Evolutionary conservation across 2,797 vertebrate genomes (phyloP).

Genomic region (Loriculus beryllinus): DNA sequence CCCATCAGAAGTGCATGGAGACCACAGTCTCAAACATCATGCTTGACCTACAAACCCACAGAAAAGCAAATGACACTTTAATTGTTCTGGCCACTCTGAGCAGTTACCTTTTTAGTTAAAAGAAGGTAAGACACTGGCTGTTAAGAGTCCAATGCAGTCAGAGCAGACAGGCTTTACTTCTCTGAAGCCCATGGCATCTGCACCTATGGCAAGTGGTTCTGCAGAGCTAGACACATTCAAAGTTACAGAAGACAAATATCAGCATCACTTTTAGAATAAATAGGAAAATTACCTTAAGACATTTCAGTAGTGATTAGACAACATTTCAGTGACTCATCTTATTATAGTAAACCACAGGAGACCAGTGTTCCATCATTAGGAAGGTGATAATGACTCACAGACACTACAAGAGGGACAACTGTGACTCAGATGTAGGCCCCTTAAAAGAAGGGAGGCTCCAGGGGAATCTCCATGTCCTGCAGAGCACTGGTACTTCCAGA

Average conservation of each 20-base stretch:
- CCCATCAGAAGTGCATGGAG: not conserved
- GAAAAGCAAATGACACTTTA: not conserved
- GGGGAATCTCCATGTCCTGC: not conserved
- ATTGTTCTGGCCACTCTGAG: not conserved
- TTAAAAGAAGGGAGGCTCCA: not conserved
- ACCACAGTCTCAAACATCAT: not conserved
- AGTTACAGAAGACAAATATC: not conserved
- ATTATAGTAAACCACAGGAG: conserved; percentile 14
- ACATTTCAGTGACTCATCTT: conserved; percentile 40
- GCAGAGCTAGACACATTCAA: not conserved
- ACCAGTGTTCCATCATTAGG: conserved; percentile 17
- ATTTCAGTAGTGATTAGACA: not conserved
- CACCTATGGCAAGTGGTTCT: not conserved
- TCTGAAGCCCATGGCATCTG: not conserved
- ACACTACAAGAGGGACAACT: not conserved
- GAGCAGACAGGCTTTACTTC: not conserved
- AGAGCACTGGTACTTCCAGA: not conserved
- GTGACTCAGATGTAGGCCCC: not conserved
- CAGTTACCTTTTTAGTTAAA: not conserved
- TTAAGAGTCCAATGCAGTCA: not conserved
- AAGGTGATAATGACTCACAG: conserved; percentile 38
- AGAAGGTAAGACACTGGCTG: not conserved
- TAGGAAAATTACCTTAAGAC: conserved; percentile 1
- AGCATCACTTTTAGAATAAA: not conserved
- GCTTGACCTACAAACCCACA: not conserved